Percentiles rank a stretch among this genome's conserved stretches.
phyloP scores from a whole-genome alignment of 2,797 vertebrate genomes.

The Odontamblyopus rebecca region DNA sequence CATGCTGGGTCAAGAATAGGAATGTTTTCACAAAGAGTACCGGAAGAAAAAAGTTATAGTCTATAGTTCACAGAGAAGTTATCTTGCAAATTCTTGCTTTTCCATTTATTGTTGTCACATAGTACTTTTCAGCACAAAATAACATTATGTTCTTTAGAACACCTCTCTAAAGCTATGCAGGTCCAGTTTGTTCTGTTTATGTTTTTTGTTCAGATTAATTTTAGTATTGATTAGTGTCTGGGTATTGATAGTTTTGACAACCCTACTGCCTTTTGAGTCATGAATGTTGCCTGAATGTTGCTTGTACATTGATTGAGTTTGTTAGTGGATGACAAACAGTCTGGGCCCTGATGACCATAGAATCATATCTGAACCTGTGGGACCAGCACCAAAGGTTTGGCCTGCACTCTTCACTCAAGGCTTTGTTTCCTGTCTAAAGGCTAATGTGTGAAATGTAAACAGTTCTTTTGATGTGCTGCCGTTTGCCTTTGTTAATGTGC shows the following conservation, averaged over 20 bases:
- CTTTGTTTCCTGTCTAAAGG: slow-evolving; percentile 35
- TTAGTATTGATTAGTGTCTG: background rate
- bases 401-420: slow-evolving; percentile 34
- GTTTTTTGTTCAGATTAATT: background rate
- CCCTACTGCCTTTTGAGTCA: slow-evolving; percentile 18
- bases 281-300: slow-evolving; percentile 36
- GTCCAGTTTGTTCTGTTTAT: background rate
- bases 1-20: slow-evolving; percentile 46
- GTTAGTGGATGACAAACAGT: background rate
- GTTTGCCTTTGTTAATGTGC: slow-evolving; percentile 23
- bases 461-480: slow-evolving; percentile 30
- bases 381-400: slow-evolving; percentile 34
- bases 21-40: slow-evolving; percentile 59
- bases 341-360: slow-evolving; percentile 30
- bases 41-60: slow-evolving; percentile 39
- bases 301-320: background rate
- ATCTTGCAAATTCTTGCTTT: background rate
- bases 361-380: slow-evolving; percentile 40
- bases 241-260: background rate
- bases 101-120: background rate
- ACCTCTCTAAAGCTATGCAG: background rate
- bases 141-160: background rate
- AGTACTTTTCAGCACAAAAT: too few relatives aligned
- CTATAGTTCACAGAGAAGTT: slow-evolving; percentile 35
- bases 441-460: slow-evolving; percentile 20